phyloP scores from a whole-genome alignment of 2,113 vertebrate species.

The Peucedramus taeniatus region DNA sequence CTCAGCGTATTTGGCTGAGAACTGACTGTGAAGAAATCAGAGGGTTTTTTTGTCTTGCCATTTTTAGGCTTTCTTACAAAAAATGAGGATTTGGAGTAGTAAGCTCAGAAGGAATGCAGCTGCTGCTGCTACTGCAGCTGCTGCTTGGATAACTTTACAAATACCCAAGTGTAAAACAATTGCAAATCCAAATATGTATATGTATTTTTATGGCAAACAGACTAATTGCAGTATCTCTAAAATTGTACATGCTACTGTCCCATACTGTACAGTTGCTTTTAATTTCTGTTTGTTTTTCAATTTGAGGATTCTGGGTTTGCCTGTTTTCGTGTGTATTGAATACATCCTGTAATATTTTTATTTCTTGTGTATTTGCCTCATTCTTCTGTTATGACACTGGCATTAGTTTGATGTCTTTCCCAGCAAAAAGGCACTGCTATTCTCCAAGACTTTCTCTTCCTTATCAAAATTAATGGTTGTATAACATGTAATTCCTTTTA shows the following conservation, averaged over 20 bases:
- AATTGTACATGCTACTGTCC: background rate
- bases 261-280: background rate
- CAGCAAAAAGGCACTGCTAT: background rate
- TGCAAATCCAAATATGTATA: background rate
- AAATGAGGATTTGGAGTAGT: background rate
- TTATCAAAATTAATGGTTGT: background rate
- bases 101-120: background rate
- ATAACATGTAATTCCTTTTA: background rate
- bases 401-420: background rate
- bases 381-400: background rate
- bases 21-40: background rate
- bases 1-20: background rate
- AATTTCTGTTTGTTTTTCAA: background rate
- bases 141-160: background rate
- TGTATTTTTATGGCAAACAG: background rate
- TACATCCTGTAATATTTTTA: background rate
- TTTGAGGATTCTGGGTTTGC: background rate
- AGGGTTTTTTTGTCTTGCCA: background rate
- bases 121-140: background rate
- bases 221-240: background rate
- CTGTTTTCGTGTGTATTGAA: background rate
- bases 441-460: background rate
- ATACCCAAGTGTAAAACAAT: background rate
- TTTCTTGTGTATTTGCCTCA: background rate
- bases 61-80: background rate